Conservation (phyloP, 2,888 invertebrate species). For the Ennomos quercinarius region DNA sequence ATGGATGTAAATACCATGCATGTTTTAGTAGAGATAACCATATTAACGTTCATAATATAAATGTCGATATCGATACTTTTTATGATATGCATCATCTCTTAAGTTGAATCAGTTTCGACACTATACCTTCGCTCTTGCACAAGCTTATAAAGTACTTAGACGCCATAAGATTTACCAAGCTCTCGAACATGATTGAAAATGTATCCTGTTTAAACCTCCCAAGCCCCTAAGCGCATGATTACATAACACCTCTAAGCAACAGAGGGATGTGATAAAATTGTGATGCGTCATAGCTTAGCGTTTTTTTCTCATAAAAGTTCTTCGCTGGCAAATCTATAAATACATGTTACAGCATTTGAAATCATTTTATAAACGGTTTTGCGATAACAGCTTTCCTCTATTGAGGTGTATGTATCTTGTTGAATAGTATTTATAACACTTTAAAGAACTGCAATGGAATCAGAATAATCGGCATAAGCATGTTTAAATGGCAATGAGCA, state of each 20-base stretch:
- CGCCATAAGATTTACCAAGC: slow-evolving; percentile 13
- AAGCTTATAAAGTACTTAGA: not conserved
- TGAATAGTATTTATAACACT: no score
- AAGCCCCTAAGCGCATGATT: slow-evolving; percentile 16
- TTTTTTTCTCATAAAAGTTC: no score
- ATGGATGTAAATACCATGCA: not conserved
- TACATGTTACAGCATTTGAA: no score
- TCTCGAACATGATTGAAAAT: slow-evolving; percentile 22
- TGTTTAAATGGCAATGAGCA: no score
- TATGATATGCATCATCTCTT: no score
- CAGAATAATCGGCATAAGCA: no score
- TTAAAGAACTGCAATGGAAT: no score
- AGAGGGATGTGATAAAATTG: slow-evolving; percentile 30
- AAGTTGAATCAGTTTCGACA: not conserved
- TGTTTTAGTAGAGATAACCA: not conserved
- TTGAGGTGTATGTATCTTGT: no score
- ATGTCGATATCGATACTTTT: no score
- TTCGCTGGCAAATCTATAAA: no score
- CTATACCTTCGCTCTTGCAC: not conserved
- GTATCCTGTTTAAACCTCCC: slow-evolving; percentile 22
- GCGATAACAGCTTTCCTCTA: slow-evolving; percentile 12
- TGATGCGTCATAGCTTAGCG: slow-evolving; percentile 26
- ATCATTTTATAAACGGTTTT: no score
- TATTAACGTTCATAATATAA: no score
- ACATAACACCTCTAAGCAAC: slow-evolving; percentile 15